These are phyloP conservation scores for Peromyscus leucopus DNA, from an alignment of 2,113 vertebrate genomes.

Conservation along the genomic window DNA sequence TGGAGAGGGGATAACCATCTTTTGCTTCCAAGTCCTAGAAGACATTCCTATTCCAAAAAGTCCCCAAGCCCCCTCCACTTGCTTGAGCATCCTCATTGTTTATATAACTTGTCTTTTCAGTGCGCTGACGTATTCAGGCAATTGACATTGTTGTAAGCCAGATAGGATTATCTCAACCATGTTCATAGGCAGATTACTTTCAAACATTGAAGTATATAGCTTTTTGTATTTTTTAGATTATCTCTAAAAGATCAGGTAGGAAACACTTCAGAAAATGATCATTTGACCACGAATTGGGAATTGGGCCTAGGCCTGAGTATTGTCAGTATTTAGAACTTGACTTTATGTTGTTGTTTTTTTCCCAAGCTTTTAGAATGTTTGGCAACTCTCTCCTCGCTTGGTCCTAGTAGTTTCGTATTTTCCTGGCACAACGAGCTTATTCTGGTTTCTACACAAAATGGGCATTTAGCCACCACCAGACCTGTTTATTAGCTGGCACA, in stretches of 20 bases:
- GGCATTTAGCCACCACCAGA: neutral
- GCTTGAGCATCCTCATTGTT: neutral
- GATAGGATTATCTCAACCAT: neutral
- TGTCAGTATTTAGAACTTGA: neutral
- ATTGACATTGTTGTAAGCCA: neutral
- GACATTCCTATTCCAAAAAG: neutral
- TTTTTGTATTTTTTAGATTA: constrained; percentile 24
- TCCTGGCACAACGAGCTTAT: neutral
- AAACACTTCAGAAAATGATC: neutral
- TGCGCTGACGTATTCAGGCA: neutral
- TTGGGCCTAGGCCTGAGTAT: neutral
- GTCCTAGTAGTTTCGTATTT: neutral
- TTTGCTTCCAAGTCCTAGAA: neutral
- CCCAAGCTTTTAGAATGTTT: neutral
- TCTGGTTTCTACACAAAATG: constrained; percentile 33
- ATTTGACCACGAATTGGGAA: neutral
- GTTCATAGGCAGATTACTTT: neutral
- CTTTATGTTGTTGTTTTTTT: neutral
- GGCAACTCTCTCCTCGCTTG: neutral
- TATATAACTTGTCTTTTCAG: neutral
- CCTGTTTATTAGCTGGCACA: constrained; percentile 10
- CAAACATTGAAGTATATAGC: neutral
- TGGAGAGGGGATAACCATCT: neutral
- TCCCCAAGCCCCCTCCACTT: neutral
- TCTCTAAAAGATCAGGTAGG: neutral